Percentiles rank a stretch among this genome's conserved stretches.
Evolutionary conservation across 2,888 invertebrate genomes (phyloP).

Genomic region (Tipula helvola): DNA sequence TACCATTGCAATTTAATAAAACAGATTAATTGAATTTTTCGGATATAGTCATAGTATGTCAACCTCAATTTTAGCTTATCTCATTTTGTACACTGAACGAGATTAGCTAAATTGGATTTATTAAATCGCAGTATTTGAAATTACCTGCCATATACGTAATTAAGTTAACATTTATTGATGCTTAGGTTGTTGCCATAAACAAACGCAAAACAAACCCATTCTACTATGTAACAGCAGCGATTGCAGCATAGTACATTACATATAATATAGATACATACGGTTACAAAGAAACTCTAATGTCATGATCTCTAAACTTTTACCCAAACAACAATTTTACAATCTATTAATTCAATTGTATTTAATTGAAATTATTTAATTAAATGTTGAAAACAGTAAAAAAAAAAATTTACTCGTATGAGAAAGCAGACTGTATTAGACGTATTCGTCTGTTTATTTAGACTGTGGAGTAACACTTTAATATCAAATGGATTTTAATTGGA

Average conservation of each 20-base stretch:
- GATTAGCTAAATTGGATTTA: too few species aligned
- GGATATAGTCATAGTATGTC: too few species aligned
- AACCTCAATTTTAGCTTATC: too few species aligned
- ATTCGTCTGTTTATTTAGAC: not conserved
- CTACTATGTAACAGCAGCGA: too few species aligned
- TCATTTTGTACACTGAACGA: too few species aligned
- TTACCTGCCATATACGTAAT: too few species aligned
- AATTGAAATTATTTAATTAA: not conserved
- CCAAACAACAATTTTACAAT: not conserved
- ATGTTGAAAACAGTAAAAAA: not conserved
- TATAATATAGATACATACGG: not conserved
- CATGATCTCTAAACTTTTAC: not conserved
- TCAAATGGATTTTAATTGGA: not conserved
- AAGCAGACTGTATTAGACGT: not conserved
- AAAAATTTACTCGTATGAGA: not conserved
- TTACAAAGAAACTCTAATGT: not conserved
- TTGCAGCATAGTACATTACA: not conserved
- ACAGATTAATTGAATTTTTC: too few species aligned
- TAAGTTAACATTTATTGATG: too few species aligned
- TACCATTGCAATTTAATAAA: too few species aligned
- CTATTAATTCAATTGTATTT: not conserved
- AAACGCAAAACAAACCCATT: too few species aligned
- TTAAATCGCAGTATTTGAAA: too few species aligned
- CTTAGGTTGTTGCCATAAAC: too few species aligned
- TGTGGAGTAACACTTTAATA: not conserved